Evolutionary conservation across 1,140 invertebrate species (phyloP).

Genomic region (Paraescarpia echinospica): DNA sequence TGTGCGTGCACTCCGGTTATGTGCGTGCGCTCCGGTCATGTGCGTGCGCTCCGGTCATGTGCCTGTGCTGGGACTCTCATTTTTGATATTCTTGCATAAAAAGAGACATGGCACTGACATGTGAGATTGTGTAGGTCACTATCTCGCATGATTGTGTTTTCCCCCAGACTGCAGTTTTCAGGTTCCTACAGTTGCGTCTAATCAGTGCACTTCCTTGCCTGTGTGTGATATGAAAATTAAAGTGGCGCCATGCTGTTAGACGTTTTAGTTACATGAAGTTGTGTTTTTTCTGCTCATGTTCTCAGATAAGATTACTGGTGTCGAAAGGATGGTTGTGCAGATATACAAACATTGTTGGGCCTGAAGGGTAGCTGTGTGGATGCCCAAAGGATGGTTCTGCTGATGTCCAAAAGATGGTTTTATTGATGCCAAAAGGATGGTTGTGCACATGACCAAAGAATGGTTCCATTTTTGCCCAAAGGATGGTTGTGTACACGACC

Average conservation of each 20-base stretch:
- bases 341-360: background rate
- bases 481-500: background rate
- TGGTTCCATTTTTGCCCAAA: background rate
- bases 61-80: background rate
- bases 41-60: too few species aligned
- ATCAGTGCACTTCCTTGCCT: background rate
- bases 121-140: background rate
- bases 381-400: background rate
- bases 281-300: background rate
- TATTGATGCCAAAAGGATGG: background rate
- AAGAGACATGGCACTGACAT: background rate
- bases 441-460: background rate
- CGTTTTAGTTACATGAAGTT: background rate
- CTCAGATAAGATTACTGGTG: background rate
- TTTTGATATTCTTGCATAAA: background rate
- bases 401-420: background rate
- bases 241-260: background rate
- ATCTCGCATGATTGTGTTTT: background rate
- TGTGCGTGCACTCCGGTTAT: too few species aligned
- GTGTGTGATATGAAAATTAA: background rate
- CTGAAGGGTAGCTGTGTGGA: background rate
- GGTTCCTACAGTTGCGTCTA: background rate
- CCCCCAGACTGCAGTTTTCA: background rate
- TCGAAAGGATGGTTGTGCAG: background rate
- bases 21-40: too few species aligned